Conservation (phyloP, 2,888 invertebrate species). For the Ommatoiulus sabulosus region DNA sequence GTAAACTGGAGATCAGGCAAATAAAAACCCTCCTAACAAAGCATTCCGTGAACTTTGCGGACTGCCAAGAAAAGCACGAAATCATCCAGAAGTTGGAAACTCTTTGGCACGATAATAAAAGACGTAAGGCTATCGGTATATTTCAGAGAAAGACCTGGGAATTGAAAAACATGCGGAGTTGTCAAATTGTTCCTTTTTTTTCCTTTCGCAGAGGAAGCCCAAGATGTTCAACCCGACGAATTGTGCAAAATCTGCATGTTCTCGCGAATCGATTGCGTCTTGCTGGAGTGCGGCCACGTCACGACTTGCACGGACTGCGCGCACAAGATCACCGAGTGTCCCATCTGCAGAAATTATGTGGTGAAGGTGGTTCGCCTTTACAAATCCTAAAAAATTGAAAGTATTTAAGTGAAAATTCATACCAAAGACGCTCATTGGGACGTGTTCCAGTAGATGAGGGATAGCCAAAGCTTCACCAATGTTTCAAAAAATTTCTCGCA, state of each 20-base stretch:
- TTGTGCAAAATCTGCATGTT: constrained; percentile 41
- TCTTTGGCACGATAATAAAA: background rate
- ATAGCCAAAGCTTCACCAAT: background rate
- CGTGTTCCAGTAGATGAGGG: background rate
- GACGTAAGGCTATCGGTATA: background rate
- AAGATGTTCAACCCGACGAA: background rate
- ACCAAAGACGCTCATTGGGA: background rate
- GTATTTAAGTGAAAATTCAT: background rate
- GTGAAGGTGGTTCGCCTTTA: constrained; percentile 1
- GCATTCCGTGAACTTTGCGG: background rate
- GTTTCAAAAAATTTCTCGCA: no score
- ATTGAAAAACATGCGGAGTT: no score
- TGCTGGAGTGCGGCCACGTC: constrained; percentile 49
- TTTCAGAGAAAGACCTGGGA: background rate
- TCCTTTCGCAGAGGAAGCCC: background rate
- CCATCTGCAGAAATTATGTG: constrained; percentile 46
- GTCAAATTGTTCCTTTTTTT: background rate
- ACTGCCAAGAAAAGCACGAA: constrained; percentile 45
- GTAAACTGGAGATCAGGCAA: background rate
- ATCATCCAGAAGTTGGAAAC: constrained; percentile 1
- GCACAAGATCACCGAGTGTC: background rate
- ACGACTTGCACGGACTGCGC: constrained; percentile 31
- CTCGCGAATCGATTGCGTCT: constrained; percentile 28
- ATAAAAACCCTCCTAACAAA: background rate
- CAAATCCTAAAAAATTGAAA: background rate